Percentiles rank a stretch among this genome's conserved stretches.
phyloP scores from a whole-genome alignment of 1,140 invertebrate species.

The Neoseiulus cucumeris region DNA sequence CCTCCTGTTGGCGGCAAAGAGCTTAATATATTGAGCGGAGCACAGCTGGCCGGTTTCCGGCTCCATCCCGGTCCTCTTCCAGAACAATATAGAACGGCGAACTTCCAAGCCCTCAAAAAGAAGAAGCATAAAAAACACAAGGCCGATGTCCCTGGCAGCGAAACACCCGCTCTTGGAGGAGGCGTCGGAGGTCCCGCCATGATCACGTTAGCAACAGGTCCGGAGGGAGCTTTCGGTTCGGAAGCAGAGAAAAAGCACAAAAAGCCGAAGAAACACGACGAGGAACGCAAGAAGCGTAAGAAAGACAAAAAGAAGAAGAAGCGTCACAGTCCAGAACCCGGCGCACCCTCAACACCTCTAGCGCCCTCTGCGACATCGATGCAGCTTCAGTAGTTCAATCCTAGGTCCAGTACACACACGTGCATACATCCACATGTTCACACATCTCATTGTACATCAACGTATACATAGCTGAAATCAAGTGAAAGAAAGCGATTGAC shows the following conservation, averaged over 20 bases:
- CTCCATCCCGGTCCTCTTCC: constrained; percentile 86
- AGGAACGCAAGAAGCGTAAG: constrained; percentile 80
- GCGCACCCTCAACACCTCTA: not conserved
- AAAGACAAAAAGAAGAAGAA: constrained; percentile 51
- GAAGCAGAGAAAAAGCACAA: constrained; percentile 81
- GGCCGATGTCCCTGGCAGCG: constrained; percentile 27
- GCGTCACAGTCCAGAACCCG: constrained; percentile 14
- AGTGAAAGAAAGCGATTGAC: too few species aligned
- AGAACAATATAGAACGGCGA: constrained; percentile 82
- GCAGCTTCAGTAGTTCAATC: too few species aligned
- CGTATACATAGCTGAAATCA: too few species aligned
- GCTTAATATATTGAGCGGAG: constrained; percentile 58
- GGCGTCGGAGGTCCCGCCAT: constrained; percentile 35
- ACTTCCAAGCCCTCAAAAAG: constrained; percentile 59
- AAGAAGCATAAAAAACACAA: constrained; percentile 92
- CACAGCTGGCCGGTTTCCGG: constrained; percentile 76
- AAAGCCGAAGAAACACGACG: constrained; percentile 78
- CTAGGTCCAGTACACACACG: too few species aligned
- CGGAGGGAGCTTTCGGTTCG: constrained; percentile 26
- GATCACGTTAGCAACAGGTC: constrained; percentile 34
- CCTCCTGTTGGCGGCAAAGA: constrained; percentile 90
- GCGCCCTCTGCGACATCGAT: not conserved
- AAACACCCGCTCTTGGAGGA: constrained; percentile 34
- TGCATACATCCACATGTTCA: too few species aligned
- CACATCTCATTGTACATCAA: too few species aligned